Evolutionary conservation across 2,888 invertebrate species (phyloP).

Genomic region (Parnassius orleans): DNA sequence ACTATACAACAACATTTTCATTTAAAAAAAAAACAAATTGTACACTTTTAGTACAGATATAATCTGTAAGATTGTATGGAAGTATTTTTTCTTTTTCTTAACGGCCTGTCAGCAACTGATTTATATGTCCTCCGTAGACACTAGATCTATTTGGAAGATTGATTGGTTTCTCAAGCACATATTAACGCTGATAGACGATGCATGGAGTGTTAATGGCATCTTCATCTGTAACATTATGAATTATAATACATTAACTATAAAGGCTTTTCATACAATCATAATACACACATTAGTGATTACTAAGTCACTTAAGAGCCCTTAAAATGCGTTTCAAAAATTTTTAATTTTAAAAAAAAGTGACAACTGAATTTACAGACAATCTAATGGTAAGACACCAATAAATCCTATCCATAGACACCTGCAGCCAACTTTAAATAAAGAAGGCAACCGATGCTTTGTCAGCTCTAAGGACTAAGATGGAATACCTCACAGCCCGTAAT

Average conservation of each 20-base stretch:
- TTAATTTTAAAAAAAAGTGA: too few relatives aligned
- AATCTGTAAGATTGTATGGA: neutral
- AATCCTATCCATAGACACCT: too few relatives aligned
- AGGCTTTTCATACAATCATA: neutral
- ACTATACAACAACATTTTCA: too few relatives aligned
- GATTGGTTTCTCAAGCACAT: neutral
- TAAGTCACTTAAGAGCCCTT: neutral
- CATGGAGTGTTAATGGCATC: neutral
- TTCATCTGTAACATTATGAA: neutral
- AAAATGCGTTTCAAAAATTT: too few relatives aligned
- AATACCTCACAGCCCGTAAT: too few relatives aligned
- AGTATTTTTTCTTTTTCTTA: constrained; percentile 4
- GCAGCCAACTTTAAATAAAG: too few relatives aligned
- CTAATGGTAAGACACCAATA: too few relatives aligned
- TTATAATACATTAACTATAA: neutral
- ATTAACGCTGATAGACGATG: neutral
- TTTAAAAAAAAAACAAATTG: neutral
- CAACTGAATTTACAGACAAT: too few relatives aligned
- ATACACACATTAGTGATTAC: neutral
- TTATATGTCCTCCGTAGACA: neutral
- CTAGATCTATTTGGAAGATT: constrained; percentile 10
- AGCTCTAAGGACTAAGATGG: too few relatives aligned
- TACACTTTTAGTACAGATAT: neutral
- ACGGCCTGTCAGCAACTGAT: neutral
- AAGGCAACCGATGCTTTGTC: too few relatives aligned